These are phyloP conservation scores for Sula dactylatra DNA, from an alignment of 2,113 vertebrate genomes.

Conservation along the genomic window DNA sequence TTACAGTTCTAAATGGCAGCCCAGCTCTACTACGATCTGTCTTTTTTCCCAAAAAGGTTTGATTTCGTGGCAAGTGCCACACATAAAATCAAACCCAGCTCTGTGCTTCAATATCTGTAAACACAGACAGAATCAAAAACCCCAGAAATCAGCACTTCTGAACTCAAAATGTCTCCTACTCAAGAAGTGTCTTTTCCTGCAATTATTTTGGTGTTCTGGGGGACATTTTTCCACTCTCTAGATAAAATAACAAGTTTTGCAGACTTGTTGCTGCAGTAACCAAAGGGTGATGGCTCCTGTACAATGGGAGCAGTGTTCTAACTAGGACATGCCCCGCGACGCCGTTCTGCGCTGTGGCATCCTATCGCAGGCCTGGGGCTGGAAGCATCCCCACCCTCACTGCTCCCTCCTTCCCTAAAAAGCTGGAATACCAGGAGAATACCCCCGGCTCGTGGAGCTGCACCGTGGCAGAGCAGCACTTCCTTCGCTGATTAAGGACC, in stretches of 20 bases:
- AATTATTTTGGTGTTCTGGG: background rate
- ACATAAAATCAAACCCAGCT: background rate
- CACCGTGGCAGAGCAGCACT: rapidly evolving
- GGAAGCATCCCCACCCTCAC: background rate
- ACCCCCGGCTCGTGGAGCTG: background rate
- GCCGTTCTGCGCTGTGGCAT: background rate
- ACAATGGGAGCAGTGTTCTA: constrained; percentile 63
- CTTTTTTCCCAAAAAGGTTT: background rate
- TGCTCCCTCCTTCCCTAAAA: background rate
- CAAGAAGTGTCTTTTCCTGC: background rate
- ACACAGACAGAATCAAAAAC: background rate
- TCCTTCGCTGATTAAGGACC: background rate
- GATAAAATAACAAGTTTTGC: constrained; percentile 45
- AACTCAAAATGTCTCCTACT: background rate
- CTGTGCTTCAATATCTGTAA: background rate
- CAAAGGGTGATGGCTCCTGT: background rate
- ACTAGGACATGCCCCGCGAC: constrained; percentile 24
- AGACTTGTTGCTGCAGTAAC: constrained; percentile 59
- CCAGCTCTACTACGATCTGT: background rate
- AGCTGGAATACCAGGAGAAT: rapidly evolving
- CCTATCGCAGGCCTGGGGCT: background rate
- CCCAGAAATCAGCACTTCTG: rapidly evolving
- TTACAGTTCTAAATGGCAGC: background rate
- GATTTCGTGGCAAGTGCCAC: background rate
- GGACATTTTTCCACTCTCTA: background rate